Evolutionary conservation across 2,797 vertebrate species (phyloP).

Genomic region (Taenioides sp.): DNA sequence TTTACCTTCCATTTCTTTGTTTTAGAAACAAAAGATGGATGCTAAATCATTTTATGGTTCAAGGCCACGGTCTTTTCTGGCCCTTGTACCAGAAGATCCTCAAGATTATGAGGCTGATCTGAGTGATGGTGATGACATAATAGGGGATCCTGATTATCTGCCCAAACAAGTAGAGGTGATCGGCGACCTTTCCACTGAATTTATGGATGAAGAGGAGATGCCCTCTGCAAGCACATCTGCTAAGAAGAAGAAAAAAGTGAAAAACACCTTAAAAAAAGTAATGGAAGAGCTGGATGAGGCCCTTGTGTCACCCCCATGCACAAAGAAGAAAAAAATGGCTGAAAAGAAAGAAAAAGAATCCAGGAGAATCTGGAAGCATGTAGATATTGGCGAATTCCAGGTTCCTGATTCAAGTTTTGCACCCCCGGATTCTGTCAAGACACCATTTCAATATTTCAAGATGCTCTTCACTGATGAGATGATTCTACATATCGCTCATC

Average conservation of each 20-base stretch:
- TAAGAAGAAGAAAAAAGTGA: slow-evolving; percentile 15
- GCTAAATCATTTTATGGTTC: slow-evolving; percentile 14
- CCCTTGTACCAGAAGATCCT: slow-evolving; percentile 13
- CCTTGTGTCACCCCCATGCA: not conserved
- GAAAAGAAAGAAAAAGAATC: slow-evolving; percentile 1
- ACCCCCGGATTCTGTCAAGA: slow-evolving; percentile 10
- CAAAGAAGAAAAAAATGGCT: slow-evolving; percentile 1
- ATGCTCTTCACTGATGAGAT: slow-evolving; percentile 37
- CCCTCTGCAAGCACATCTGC: not conserved
- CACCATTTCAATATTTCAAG: slow-evolving; percentile 40
- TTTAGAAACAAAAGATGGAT: too few relatives aligned
- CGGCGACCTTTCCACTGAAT: slow-evolving; percentile 7
- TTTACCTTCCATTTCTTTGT: too few relatives aligned
- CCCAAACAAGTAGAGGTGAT: not conserved
- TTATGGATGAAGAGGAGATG: slow-evolving; percentile 14
- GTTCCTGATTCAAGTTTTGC: slow-evolving; percentile 16
- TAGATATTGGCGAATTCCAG: slow-evolving; percentile 13
- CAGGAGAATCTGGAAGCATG: not conserved
- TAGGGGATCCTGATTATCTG: slow-evolving; percentile 20
- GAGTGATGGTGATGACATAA: slow-evolving; percentile 11
- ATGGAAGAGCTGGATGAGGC: not conserved
- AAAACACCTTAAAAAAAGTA: slow-evolving; percentile 17
- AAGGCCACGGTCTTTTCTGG: not conserved
- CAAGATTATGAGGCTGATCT: slow-evolving; percentile 17
- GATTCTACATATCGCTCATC: slow-evolving; percentile 35